Evolutionary conservation across 2,888 invertebrate species (phyloP).

Genomic region (Cheilosia impressa): DNA sequence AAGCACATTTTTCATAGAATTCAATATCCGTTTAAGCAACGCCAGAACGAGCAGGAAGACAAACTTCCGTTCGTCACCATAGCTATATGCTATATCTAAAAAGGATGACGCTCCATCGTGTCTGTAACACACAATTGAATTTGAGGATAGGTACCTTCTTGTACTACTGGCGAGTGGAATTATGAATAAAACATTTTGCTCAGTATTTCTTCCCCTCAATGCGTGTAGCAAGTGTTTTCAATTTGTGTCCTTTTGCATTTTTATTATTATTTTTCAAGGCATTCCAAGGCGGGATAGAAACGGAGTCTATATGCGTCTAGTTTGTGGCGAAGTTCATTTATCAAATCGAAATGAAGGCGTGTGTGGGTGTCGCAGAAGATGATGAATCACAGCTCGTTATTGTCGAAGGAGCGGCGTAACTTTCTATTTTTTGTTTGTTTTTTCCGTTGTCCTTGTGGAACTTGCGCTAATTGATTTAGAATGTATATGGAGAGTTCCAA

Average conservation of each 20-base stretch:
- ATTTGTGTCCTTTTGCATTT: slow-evolving; percentile 17
- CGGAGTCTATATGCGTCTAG: too few relatives aligned
- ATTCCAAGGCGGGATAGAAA: too few relatives aligned
- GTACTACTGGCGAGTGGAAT: slow-evolving; percentile 4
- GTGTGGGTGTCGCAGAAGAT: slow-evolving; percentile 3
- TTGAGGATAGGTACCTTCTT: background rate
- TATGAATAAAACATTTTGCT: slow-evolving; percentile 36
- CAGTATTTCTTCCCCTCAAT: background rate
- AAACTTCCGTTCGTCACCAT: background rate
- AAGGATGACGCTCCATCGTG: background rate
- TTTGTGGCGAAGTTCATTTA: slow-evolving; percentile 12
- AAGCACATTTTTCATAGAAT: slow-evolving; percentile 13
- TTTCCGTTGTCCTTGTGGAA: background rate
- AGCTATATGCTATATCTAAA: background rate
- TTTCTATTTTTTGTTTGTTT: background rate
- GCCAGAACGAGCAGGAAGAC: background rate
- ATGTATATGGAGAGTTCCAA: background rate
- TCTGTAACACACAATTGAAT: background rate
- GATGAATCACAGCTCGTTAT: slow-evolving; percentile 21
- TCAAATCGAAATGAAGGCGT: slow-evolving; percentile 7
- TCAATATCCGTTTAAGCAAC: slow-evolving; percentile 14
- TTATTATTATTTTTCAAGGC: too few relatives aligned
- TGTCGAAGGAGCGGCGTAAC: background rate
- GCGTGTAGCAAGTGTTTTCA: background rate
- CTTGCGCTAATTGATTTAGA: background rate